Evolutionary conservation across 1,140 invertebrate genomes (phyloP), one percentile per base, ranked within the genome.

Genomic region (Lucilia sericata): DNA sequence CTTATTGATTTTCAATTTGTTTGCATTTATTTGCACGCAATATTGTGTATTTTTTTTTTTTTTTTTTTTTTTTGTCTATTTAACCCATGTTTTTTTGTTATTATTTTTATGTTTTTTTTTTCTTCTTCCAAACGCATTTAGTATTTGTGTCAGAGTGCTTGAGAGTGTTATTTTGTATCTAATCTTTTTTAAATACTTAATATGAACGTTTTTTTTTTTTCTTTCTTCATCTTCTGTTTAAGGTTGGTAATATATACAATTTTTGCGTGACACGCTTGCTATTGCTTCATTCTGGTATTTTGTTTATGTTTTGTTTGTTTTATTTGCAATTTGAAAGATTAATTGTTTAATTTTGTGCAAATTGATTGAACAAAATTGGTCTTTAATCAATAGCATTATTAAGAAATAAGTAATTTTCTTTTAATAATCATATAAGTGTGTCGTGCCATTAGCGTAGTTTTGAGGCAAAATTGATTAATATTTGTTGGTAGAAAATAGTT

Each of bases 321-420:
- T 30, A 2, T 30, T 30, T 8, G 76, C 42, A 49, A 19, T 80
- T 80, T 49, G 9, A 12, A 80, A 80, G 76, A 80, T 80, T 80
- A 80, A 51, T 80, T 80, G 76, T 80, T 80, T 49, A 80, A 80
- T 80, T 80, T 80, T 80, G 76, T 19, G n/a, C 9, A 34, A 70
- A 21, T 21, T 70, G 65, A 70, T 70, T 70, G 21, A 49, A 80
- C 9, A 19, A 47, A 42, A 78, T 47, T 36, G 36, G 17, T n/a
- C 21, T 80, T 80, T 49, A 51, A 80, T 80, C 42, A 47, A 78
- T 42, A n/a, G n/a, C 13, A 14, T 17, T 60, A 60, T 60, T 60
- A 14, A n/a, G 55, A 60, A 60, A 60, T 17, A 60, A 17, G 4
- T 60, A 60, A 60, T 60, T 60, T 60, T 12, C 14, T 60, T 60